Evolutionary conservation across 2,113 vertebrate species (phyloP).

Genomic region (Oryzias woworae): DNA sequence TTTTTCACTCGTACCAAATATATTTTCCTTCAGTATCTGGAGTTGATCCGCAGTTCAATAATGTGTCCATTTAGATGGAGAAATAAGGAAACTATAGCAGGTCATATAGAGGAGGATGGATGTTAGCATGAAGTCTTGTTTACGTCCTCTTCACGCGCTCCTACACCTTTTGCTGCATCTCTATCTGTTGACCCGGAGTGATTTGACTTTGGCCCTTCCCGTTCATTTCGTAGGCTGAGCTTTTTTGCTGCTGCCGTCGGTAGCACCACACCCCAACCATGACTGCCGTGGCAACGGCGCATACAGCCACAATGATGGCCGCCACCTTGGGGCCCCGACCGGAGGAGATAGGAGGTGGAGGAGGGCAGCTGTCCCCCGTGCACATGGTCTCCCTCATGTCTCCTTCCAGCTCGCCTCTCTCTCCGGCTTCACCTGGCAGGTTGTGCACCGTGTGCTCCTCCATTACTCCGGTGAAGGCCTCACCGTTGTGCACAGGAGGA

Average conservation of each 20-base stretch:
- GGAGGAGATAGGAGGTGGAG: constrained; percentile 69
- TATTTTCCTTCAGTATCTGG: constrained; percentile 16
- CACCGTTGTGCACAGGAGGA: constrained; percentile 22
- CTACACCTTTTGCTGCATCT: constrained; percentile 90
- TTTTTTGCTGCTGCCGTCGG: constrained; percentile 86
- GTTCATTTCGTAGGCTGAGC: constrained; percentile 90
- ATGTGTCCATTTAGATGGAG: constrained; percentile 25
- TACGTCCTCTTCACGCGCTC: not conserved
- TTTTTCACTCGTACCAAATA: constrained; percentile 38
- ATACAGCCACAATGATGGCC: constrained; percentile 81
- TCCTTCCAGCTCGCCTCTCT: constrained; percentile 66
- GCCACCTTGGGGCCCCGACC: constrained; percentile 82
- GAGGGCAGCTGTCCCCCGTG: constrained; percentile 51
- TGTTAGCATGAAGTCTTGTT: constrained; percentile 3
- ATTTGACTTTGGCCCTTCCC: constrained; percentile 81
- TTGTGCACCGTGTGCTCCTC: constrained; percentile 67
- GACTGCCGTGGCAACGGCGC: constrained; percentile 76
- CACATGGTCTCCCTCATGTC: constrained; percentile 59
- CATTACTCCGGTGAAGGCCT: constrained; percentile 10
- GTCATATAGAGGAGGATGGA: constrained; percentile 6
- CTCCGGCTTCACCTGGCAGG: constrained; percentile 73
- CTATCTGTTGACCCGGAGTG: constrained; percentile 88
- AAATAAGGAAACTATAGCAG: not conserved
- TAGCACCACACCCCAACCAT: constrained; percentile 86
- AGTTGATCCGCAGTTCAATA: constrained; percentile 11